Conservation (phyloP, 2,113 vertebrate species). For the Columba janthina region DNA sequence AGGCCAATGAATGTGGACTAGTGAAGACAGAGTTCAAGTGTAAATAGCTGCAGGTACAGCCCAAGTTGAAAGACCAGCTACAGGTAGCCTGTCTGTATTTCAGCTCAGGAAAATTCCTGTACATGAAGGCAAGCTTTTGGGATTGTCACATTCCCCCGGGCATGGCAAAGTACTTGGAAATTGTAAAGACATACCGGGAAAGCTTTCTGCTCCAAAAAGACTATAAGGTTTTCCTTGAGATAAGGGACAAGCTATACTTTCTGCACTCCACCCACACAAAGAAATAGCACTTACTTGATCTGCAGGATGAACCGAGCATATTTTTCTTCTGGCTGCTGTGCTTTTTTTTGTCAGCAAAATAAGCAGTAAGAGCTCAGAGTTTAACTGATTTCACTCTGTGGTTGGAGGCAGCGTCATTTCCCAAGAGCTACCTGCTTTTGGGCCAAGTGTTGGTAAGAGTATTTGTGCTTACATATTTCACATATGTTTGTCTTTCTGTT, state of each 20-base stretch:
- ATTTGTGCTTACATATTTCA: background rate
- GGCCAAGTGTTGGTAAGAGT: rapidly evolving
- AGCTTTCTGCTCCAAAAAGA: background rate
- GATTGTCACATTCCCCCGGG: background rate
- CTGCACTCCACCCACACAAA: rapidly evolving
- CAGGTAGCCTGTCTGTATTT: background rate
- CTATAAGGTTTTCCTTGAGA: background rate
- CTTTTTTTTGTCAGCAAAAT: background rate
- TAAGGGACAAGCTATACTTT: background rate
- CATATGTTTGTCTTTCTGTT: background rate
- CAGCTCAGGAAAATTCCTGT: background rate
- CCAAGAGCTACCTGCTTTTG: background rate
- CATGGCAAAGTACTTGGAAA: background rate
- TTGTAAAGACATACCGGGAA: background rate
- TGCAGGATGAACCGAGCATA: background rate
- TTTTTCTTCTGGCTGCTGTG: background rate
- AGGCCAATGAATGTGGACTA: background rate
- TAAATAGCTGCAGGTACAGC: background rate
- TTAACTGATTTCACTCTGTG: background rate
- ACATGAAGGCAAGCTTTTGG: background rate
- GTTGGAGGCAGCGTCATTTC: background rate
- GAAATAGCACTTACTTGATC: background rate
- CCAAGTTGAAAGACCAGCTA: background rate
- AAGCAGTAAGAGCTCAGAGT: background rate
- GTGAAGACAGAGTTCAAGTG: background rate